phyloP scores from a whole-genome alignment of 2,888 invertebrate genomes.

The Nebria brevicollis region DNA sequence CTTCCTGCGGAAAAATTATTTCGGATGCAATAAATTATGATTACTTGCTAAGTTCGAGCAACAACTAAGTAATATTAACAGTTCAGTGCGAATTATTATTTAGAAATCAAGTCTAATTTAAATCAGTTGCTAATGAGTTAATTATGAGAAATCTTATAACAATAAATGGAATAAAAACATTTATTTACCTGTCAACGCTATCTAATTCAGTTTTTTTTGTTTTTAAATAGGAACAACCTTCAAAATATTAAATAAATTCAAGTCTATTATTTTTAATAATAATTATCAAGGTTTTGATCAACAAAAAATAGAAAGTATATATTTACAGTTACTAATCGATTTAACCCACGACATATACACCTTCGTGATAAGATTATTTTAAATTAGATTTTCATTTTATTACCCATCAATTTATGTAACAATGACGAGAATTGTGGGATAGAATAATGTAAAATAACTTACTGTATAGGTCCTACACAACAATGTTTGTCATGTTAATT shows the following conservation, averaged over 20 bases:
- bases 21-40: background rate
- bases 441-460: background rate
- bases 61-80: too few species aligned
- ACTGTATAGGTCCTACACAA: background rate
- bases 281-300: background rate
- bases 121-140: background rate
- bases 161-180: background rate
- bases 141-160: background rate
- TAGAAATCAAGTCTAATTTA: background rate
- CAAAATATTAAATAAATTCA: background rate
- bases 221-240: conserved; percentile 12
- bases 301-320: background rate
- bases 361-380: background rate
- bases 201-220: background rate
- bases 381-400: background rate
- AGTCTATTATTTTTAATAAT: background rate
- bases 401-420: background rate
- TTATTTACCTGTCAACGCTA: background rate
- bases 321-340: background rate
- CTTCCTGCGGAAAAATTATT: background rate
- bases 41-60: too few species aligned
- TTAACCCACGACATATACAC: background rate
- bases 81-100: background rate
- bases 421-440: background rate
- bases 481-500: too few species aligned